Conservation (phyloP, 1,140 invertebrate genomes). For the Tetragnatha versicolor region DNA sequence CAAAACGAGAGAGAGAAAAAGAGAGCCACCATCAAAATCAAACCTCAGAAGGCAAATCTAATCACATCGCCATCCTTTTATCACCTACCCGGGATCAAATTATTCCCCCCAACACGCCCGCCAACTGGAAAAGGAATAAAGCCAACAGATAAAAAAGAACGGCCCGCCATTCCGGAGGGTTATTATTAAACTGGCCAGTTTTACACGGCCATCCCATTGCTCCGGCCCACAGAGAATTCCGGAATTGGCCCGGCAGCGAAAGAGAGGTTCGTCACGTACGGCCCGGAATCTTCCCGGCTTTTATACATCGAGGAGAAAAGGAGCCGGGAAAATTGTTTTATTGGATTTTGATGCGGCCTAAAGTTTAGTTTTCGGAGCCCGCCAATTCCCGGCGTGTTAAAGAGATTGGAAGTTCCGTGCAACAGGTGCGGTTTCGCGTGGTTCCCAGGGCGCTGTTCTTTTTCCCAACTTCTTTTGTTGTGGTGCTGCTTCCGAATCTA, state of each 20-base stretch:
- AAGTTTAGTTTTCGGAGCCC: constrained; percentile 35
- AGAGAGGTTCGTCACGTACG: background rate
- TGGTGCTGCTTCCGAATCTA: no score
- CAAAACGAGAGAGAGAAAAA: no score
- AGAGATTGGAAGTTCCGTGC: constrained; percentile 45
- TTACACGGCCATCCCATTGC: background rate
- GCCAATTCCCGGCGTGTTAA: constrained; percentile 46
- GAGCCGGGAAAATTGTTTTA: constrained; percentile 52
- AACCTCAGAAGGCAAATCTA: background rate
- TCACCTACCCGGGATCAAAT: constrained; percentile 22
- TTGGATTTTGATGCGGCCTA: constrained; percentile 52
- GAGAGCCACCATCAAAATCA: background rate
- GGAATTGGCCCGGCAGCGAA: background rate
- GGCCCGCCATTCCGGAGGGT: constrained; percentile 1
- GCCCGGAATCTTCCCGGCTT: background rate
- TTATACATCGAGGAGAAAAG: no score
- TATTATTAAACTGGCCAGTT: constrained; percentile 51
- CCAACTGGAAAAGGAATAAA: constrained; percentile 5
- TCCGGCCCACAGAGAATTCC: constrained; percentile 6
- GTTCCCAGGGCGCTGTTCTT: background rate
- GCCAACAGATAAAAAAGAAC: background rate
- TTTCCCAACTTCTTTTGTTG: no score
- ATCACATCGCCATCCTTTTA: constrained; percentile 7
- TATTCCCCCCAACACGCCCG: background rate
- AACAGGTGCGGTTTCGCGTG: constrained; percentile 25